Evolutionary conservation across 2,888 invertebrate genomes (phyloP).

Genomic region (Rhogogaster chlorosoma): DNA sequence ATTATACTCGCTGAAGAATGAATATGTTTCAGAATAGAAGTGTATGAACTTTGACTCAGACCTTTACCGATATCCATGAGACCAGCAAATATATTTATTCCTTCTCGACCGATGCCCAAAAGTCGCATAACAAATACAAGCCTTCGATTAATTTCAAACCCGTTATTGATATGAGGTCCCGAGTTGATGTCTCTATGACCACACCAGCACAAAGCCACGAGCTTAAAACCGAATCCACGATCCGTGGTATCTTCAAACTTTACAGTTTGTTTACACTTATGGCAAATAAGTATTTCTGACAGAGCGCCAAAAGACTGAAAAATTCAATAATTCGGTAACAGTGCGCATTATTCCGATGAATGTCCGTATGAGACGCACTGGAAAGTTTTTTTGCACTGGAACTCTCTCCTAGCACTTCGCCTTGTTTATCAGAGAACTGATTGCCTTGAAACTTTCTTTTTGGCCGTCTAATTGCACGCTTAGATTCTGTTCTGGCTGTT

Average conservation of each 20-base stretch:
- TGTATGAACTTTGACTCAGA: slow-evolving; percentile 47
- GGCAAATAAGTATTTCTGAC: no score
- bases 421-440: slow-evolving; percentile 6
- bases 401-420: slow-evolving; percentile 1
- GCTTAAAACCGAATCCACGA: slow-evolving; percentile 2
- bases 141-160: slow-evolving; percentile 59
- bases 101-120: slow-evolving; percentile 57
- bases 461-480: neutral
- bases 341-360: neutral
- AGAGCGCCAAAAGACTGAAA: neutral
- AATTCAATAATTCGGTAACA: slow-evolving; percentile 17
- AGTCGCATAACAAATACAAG: slow-evolving; percentile 60
- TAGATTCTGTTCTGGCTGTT: neutral
- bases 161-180: slow-evolving; percentile 52
- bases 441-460: slow-evolving; percentile 6
- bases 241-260: no score
- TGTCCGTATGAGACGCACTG: neutral
- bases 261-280: no score
- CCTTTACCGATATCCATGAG: slow-evolving; percentile 55
- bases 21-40: slow-evolving; percentile 29
- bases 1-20: slow-evolving; percentile 26
- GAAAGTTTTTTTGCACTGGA: neutral
- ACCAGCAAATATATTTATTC: slow-evolving; percentile 59
- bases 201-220: no score
- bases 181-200: slow-evolving; percentile 49